Conservation (phyloP, 2,888 invertebrate species). For the Euzophera pinguis region DNA sequence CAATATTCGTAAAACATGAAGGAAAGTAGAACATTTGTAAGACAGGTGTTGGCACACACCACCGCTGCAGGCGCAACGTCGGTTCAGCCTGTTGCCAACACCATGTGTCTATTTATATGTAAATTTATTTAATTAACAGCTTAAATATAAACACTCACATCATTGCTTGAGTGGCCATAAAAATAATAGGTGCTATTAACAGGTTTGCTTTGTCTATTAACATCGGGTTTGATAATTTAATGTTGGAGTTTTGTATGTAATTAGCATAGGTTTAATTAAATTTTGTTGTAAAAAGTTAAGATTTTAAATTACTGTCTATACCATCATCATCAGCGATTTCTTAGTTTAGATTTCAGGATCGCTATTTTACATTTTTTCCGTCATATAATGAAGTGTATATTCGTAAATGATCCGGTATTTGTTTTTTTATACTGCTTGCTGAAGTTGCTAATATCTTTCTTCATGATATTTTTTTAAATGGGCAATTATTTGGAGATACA, state of each 20-base stretch:
- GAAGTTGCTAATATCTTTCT: too few relatives aligned
- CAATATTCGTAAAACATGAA: background rate
- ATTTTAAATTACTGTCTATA: too few relatives aligned
- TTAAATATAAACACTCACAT: conserved; percentile 43
- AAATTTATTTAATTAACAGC: conserved; percentile 56
- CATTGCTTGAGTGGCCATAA: conserved; percentile 25
- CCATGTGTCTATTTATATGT: conserved; percentile 45
- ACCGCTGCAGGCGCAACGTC: conserved; percentile 54
- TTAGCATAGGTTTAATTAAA: too few relatives aligned
- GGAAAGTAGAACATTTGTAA: conserved; percentile 23
- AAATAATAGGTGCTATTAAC: conserved; percentile 30
- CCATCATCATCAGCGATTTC: too few relatives aligned
- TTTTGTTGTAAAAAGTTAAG: too few relatives aligned
- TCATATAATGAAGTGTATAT: too few relatives aligned
- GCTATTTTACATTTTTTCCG: too few relatives aligned
- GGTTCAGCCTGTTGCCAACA: conserved; percentile 24
- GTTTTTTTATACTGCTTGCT: too few relatives aligned
- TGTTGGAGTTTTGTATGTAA: background rate
- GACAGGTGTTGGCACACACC: conserved; percentile 50
- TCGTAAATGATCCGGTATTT: too few relatives aligned
- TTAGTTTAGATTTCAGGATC: too few relatives aligned
- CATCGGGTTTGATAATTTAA: conserved; percentile 18
- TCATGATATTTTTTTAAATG: too few relatives aligned
- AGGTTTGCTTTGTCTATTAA: conserved; percentile 30
- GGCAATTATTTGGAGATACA: too few relatives aligned